Evolutionary conservation across 1,140 invertebrate species (phyloP).

Genomic region (Camponotus pennsylvanicus): DNA sequence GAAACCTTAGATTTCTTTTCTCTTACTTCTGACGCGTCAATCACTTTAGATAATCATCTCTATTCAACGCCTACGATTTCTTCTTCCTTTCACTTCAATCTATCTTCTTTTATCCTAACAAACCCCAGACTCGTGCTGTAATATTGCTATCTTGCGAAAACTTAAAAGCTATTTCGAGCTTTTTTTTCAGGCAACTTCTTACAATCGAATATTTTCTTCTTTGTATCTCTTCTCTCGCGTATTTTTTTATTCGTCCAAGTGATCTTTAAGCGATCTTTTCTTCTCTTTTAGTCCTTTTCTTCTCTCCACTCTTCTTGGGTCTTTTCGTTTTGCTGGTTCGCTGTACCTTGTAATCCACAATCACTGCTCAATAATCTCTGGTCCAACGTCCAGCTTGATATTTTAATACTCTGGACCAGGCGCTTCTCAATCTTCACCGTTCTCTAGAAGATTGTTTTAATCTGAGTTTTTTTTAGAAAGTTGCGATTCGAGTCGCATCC

Average conservation of each 20-base stretch:
- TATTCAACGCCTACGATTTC: not conserved
- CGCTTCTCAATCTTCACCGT: not conserved
- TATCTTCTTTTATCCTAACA: constrained; percentile 1
- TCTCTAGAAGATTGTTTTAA: not conserved
- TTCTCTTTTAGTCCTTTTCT: not conserved
- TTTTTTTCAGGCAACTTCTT: not conserved
- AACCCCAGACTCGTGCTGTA: not conserved
- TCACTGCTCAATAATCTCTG: not conserved
- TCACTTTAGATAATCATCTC: not conserved
- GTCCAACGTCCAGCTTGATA: not conserved
- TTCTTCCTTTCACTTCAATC: not conserved
- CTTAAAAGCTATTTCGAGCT: not conserved
- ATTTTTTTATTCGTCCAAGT: not conserved
- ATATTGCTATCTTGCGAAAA: not conserved
- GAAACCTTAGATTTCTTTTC: not conserved
- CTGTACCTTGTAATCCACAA: not conserved
- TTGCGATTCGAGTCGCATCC: constrained; percentile 2
- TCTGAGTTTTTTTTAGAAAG: not conserved
- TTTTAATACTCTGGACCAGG: not conserved
- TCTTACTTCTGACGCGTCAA: not conserved
- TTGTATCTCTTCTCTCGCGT: not conserved
- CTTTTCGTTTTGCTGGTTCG: not conserved
- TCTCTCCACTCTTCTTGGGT: not conserved
- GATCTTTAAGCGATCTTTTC: not conserved
- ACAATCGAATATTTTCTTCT: not conserved